Evolutionary conservation across 2,113 vertebrate species (phyloP).

Genomic region (Perccottus glenii): DNA sequence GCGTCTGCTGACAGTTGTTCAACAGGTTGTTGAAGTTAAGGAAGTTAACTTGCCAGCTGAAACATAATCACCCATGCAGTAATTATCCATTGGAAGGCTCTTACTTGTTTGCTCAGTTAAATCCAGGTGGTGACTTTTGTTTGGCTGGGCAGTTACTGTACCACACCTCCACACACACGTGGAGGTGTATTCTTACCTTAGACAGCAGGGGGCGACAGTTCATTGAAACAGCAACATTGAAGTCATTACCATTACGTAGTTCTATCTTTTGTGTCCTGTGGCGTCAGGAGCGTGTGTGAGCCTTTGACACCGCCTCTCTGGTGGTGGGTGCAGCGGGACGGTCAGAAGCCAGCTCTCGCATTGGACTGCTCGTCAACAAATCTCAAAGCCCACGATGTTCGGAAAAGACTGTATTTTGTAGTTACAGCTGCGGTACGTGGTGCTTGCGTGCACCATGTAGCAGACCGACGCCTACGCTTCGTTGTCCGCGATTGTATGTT

Average conservation of each 20-base stretch:
- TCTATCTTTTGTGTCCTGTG: conserved; percentile 70
- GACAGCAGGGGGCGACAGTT: conserved; percentile 59
- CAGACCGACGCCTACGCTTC: conserved; percentile 5
- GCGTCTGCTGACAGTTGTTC: too few relatives aligned
- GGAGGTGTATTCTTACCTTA: conserved; percentile 5
- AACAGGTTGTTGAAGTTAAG: too few relatives aligned
- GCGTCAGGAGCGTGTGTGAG: conserved; percentile 19
- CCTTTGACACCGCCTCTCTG: conserved; percentile 73
- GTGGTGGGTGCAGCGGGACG: conserved; percentile 47
- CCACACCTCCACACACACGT: background rate
- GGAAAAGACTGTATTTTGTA: background rate
- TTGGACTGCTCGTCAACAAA: conserved; percentile 72
- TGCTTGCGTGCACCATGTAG: conserved; percentile 41
- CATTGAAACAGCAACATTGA: background rate
- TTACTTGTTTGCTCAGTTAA: too few relatives aligned
- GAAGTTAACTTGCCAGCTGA: too few relatives aligned
- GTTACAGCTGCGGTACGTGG: background rate
- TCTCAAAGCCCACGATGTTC: conserved; percentile 34
- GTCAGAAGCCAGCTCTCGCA: conserved; percentile 24
- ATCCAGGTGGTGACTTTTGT: too few relatives aligned
- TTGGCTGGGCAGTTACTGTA: too few relatives aligned
- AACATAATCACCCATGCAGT: too few relatives aligned
- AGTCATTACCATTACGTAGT: conserved; percentile 81
- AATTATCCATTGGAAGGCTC: too few relatives aligned
- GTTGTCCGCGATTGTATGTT: conserved; percentile 7